Conservation (phyloP, 2,797 vertebrate species). For the Nyctibius grandis region DNA sequence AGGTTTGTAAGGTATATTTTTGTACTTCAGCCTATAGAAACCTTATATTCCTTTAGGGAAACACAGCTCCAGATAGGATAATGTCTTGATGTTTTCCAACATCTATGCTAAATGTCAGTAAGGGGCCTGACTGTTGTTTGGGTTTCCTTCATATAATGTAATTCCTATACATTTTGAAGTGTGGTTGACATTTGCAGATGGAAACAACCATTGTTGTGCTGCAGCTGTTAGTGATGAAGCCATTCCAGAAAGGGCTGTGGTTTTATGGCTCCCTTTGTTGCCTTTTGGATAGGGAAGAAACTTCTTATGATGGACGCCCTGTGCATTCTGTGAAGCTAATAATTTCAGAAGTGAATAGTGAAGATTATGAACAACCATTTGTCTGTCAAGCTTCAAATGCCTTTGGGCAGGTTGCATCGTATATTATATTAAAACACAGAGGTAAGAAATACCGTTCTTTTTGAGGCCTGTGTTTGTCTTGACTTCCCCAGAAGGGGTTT, state of each 20-base stretch:
- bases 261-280: not conserved
- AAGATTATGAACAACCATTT: slow-evolving; percentile 71
- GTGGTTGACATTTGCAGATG: not conserved
- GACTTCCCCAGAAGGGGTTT: not conserved
- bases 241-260: not conserved
- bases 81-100: not conserved
- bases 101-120: not conserved
- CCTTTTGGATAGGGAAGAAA: slow-evolving; percentile 20
- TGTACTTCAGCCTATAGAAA: not conserved
- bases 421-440: slow-evolving; percentile 59
- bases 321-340: slow-evolving; percentile 60
- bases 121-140: not conserved
- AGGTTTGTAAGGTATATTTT: not conserved
- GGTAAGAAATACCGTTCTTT: slow-evolving; percentile 41
- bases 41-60: not conserved
- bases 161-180: not conserved
- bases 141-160: not conserved
- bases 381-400: slow-evolving; percentile 60
- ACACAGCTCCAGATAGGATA: not conserved
- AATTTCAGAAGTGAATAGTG: slow-evolving; percentile 69
- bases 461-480: not conserved
- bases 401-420: slow-evolving; percentile 59
- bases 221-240: not conserved
- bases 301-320: not conserved
- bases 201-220: not conserved